Conservation (phyloP, 2,797 vertebrate species). For the Ptychobarbus kaznakovi region DNA sequence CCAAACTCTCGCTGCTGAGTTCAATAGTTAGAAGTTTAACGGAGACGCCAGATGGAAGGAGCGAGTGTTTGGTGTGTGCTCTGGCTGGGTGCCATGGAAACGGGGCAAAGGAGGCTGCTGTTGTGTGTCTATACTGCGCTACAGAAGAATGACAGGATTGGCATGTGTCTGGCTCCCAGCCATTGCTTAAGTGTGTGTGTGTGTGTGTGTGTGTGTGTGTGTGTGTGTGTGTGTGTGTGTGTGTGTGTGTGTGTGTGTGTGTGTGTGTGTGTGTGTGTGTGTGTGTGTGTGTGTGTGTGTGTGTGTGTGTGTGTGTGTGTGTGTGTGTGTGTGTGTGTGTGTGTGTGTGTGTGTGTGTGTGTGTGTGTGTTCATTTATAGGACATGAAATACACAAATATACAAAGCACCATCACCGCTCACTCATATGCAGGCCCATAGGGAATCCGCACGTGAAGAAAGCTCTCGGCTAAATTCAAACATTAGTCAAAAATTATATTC, state of each 20-base stretch:
- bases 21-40: slow-evolving; percentile 44
- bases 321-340: slow-evolving; percentile 23
- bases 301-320: slow-evolving; percentile 18
- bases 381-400: neutral
- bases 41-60: slow-evolving; percentile 56
- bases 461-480: neutral
- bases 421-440: neutral
- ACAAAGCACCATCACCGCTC: neutral
- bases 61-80: slow-evolving; percentile 33
- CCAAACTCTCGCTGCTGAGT: slow-evolving; percentile 17
- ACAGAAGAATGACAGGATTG: slow-evolving; percentile 46
- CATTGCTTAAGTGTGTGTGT: slow-evolving; percentile 19
- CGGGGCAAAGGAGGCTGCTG: slow-evolving; percentile 39
- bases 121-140: slow-evolving; percentile 41
- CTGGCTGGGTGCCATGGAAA: slow-evolving; percentile 58
- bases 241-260: slow-evolving; percentile 14
- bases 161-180: slow-evolving; percentile 45
- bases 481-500: neutral
- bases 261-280: slow-evolving; percentile 24
- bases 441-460: neutral
- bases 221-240: slow-evolving; percentile 19
- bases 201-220: slow-evolving; percentile 20
- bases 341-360: slow-evolving; percentile 17
- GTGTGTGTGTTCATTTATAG: slow-evolving; percentile 22
- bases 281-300: slow-evolving; percentile 8